Base-by-base conservation (phyloP, 2,797 vertebrate genomes). In the Squalus acanthias region DNA sequence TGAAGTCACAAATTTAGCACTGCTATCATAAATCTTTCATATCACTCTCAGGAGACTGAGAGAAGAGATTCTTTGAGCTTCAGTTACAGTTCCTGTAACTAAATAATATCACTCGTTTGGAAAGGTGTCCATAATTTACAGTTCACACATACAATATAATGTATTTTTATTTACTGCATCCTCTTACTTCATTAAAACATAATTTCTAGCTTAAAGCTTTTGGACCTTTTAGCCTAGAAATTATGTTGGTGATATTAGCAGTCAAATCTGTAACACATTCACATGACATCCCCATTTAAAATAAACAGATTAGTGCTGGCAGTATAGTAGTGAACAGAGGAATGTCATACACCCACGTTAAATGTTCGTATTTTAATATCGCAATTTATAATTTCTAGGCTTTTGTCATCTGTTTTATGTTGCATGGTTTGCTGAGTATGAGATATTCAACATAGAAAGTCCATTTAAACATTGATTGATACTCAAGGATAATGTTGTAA, bases 391-490 rank as follows among this genome's bases (percentile, higher is more conserved):
- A 93, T 93, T 91, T n/a, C 91, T 67, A 60, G 60, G 1, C 26
- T 7, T 60, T 46, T 95, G 87, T 89, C 87, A 53, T 89, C 29
- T 74, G 53, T 57, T 57, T 53, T 50, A 53, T 46, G 65, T 94
- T 72, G 50, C 10, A 74, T 22, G 24, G 22, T 53, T 17, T 57
- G 94, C 46, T 95, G 50, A 15, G 3, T 20, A 29, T 72, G 3
- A 26, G 69, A 53, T 72, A 5, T 1, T 94, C 46, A 53, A 67
- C 50, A 50, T 22, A 3, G 63, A 63, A 95, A 95, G 93, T 50
- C 26, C 46, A 53, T 72, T 95, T 95, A 10, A 69, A 24, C 46
- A 95, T 95, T 93, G 91, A 93, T 93, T 57, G 69, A 95, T 95
- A 53, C 20, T 69, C 65, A 10, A 57, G 67, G 3, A 65, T 39